Evolutionary conservation across 2,113 vertebrate genomes (phyloP), one percentile per base, ranked within the genome.

Genomic region (Pangasianodon gigas): DNA sequence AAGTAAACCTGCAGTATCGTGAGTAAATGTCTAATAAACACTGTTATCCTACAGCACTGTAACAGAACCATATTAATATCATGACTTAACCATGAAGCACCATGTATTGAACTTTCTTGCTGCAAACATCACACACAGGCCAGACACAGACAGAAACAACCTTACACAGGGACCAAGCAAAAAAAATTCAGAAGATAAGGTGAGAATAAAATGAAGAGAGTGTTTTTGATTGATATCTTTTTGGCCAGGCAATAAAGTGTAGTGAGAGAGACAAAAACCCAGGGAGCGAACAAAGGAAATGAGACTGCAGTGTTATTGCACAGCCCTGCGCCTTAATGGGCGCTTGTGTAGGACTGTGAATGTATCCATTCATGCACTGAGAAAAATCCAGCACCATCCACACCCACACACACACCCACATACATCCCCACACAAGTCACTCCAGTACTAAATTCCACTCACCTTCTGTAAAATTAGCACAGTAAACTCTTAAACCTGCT

Each of bases 321-420:
- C 29, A 52, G 54, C 48, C 56, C 6, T n/a, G 82, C 48, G 82
- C 19, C 86, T 86, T 88, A 54, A 77, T 77, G 87, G 56, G 32
- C 65, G 85, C 75, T 91, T 92, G 91, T 92, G 79, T 69, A 24
- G 6, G 85, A 60, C 82, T 37, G 56, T 92, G 88, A 94, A 94
- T 86, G 89, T 91, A 19, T 85, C 89, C 86, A 91, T 94, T 94
- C 89, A 93, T 92, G 75, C 85, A 82, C 85, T 88, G 90, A 62
- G 88, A 65, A 89, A 91, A 91, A 94, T 90, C 88, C 91, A 88
- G 89, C 71, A 92, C 89, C 75, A 51, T 54, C 60, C 60, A 60
- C 82, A 37, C 79, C 52, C 84, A 29, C 65, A n/a, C 71, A 77
- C 87, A 2, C 69, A 74, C 86, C 26, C 89, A 82, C 37, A 41